Base-by-base conservation (phyloP, 1,140 invertebrate genomes). In the Trichogramma pretiosum region DNA sequence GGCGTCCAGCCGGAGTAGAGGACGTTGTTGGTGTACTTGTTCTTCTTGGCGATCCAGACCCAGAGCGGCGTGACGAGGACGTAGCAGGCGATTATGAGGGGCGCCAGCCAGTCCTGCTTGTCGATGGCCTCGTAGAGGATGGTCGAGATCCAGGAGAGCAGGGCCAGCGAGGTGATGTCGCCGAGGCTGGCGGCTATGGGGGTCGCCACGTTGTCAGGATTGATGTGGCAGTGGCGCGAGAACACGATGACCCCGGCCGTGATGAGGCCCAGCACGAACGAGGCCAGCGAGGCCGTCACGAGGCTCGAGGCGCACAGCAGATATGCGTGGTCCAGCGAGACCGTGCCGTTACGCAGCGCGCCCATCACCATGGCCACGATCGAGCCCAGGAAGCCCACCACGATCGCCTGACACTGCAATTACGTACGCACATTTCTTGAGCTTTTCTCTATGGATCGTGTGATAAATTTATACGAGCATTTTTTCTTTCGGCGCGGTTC, bases 161-260 rank as follows among this genome's bases (percentile, higher is more conserved):
- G 65, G 1, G 80, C 76, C 14, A 91, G 63, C 0, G 89, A 89
- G 1, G 81, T 87, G 10, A 91, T 74, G 64, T 91, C 89, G 2
- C 89, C 89, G 9, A 93, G 74, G 64, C 85, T 88, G 2, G 89
- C 89, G 13, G 89, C 89, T 53, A 93, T 89, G 7, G 90, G 90
- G 1, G 89, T 92, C 4, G 89, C 87, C 2, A 93, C 82, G 68
- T 93, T 93, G 64, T 93, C 89, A 10, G 89, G 89, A 70, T 92
- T 91, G 33, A 92, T 83, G 53, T 83, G 76, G 53, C 77, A 84
- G 57, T 79, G 76, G 43, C 78, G 74, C 4, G 83, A 83, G 28
- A 80, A 63, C 1, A 85, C 68, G 26, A 85, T 81, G 2, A 86
- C 82, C 19, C 74, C 75, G 3, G 85, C 79, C 66, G 87, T 89